These are phyloP conservation scores for Cepphus grylle DNA, from an alignment of 2,113 vertebrate genomes.

Conservation along the genomic window DNA sequence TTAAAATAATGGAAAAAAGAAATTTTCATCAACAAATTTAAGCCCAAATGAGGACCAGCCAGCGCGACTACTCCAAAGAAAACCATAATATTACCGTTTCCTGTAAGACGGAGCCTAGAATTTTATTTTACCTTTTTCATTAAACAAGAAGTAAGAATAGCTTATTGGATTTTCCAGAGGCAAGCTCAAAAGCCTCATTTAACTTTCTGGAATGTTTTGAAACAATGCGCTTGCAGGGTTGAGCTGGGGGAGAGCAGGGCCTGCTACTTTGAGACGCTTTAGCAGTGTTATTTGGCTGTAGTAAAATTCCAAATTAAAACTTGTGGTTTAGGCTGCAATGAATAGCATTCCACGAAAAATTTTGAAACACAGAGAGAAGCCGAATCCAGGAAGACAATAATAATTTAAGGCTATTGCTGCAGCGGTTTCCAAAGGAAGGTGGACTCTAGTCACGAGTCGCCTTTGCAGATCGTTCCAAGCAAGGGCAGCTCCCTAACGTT, in stretches of 20 bases:
- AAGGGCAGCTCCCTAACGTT: not conserved
- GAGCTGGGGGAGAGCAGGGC: not conserved
- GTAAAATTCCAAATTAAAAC: slow-evolving; percentile 62
- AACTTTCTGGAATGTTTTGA: slow-evolving; percentile 23
- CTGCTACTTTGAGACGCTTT: not conserved
- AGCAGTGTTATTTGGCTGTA: slow-evolving; percentile 26
- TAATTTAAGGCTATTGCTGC: not conserved
- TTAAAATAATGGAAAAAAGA: not conserved
- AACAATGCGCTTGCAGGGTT: not conserved
- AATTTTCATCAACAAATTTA: not conserved
- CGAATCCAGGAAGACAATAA: not conserved
- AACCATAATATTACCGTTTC: not conserved
- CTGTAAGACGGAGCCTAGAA: not conserved
- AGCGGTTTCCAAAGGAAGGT: not conserved
- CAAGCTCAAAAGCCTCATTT: not conserved
- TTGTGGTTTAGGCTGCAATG: slow-evolving; percentile 40
- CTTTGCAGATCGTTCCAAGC: not conserved
- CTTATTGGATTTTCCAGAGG: slow-evolving; percentile 7
- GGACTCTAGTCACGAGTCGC: not conserved
- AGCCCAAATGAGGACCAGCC: not conserved
- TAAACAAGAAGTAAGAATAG: not conserved
- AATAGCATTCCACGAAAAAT: not conserved
- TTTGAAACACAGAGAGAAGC: not conserved
- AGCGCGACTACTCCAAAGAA: not conserved
- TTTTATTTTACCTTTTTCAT: slow-evolving; percentile 3